phyloP scores from a whole-genome alignment of 2,113 vertebrate species.

The Scolopax mira region DNA sequence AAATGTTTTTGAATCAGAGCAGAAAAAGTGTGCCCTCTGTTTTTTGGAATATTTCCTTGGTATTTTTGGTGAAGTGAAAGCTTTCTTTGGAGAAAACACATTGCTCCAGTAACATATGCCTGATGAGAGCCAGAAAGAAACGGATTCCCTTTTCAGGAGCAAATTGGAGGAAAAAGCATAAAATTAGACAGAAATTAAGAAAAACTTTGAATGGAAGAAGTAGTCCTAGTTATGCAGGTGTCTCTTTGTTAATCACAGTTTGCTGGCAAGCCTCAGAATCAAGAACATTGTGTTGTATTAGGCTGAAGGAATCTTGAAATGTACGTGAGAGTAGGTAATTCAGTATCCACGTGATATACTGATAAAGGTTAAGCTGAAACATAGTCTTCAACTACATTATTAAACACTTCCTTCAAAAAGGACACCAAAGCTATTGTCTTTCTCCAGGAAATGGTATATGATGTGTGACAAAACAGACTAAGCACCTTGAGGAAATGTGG shows the following conservation, averaged over 20 bases:
- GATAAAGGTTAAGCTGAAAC: not conserved
- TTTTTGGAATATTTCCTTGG: not conserved
- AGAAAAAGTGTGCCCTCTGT: not conserved
- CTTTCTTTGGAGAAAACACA: not conserved
- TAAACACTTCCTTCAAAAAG: not conserved
- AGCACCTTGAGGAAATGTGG: not conserved
- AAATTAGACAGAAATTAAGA: not conserved
- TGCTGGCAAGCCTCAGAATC: not conserved
- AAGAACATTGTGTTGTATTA: not conserved
- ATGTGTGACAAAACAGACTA: not conserved
- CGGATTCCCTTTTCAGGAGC: not conserved
- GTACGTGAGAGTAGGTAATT: not conserved
- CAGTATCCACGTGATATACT: not conserved
- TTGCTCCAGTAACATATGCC: not conserved
- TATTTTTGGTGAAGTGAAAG: not conserved
- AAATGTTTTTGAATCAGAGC: not conserved
- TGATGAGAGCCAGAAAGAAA: not conserved
- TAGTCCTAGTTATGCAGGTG: not conserved
- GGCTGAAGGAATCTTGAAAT: not conserved
- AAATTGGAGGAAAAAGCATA: not conserved
- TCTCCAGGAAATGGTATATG: not conserved
- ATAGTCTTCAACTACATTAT: not conserved
- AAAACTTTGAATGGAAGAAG: not conserved
- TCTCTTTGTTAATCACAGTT: not conserved
- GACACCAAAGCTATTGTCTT: not conserved